A percentile compares a stretch with the other conserved stretches of the same genome.
phyloP scores from a whole-genome alignment of 2,888 invertebrate species.

The Zygothrica quintamaculata region DNA sequence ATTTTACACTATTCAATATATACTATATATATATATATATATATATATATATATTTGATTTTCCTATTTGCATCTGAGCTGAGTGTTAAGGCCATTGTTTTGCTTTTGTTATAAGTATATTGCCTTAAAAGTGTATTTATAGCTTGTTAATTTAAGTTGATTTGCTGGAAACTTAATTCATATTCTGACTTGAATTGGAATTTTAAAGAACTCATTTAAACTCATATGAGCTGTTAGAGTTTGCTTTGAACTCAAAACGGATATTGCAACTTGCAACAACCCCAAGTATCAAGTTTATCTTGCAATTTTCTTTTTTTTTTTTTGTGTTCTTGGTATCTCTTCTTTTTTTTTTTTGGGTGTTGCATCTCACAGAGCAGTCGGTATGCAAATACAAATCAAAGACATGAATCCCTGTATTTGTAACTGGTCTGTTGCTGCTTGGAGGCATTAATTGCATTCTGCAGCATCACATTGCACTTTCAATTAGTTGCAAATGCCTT shows the following conservation, averaged over 20 bases:
- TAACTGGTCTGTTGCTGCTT: constrained; percentile 50
- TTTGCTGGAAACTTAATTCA: no score
- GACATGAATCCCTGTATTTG: constrained; percentile 32
- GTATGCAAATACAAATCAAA: constrained; percentile 62
- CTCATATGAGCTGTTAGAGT: no score
- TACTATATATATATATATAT: constrained; percentile 2
- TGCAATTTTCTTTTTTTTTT: background rate
- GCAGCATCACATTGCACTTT: constrained; percentile 83
- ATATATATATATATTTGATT: background rate
- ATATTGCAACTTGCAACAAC: no score
- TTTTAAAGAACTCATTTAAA: no score
- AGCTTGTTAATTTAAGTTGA: no score
- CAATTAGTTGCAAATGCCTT: constrained; percentile 82
- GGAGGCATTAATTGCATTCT: constrained; percentile 83
- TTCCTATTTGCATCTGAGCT: no score
- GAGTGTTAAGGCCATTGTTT: no score
- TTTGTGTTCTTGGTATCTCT: background rate
- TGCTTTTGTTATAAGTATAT: no score
- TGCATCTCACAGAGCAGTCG: constrained; percentile 32
- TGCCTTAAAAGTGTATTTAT: no score
- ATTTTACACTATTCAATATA: no score
- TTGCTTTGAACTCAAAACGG: no score
- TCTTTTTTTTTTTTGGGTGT: constrained; percentile 13
- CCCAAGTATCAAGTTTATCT: constrained; percentile 15
- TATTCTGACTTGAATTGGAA: no score